Evolutionary conservation across 2,888 invertebrate species (phyloP).

Genomic region (Spilosoma lubricipeda): DNA sequence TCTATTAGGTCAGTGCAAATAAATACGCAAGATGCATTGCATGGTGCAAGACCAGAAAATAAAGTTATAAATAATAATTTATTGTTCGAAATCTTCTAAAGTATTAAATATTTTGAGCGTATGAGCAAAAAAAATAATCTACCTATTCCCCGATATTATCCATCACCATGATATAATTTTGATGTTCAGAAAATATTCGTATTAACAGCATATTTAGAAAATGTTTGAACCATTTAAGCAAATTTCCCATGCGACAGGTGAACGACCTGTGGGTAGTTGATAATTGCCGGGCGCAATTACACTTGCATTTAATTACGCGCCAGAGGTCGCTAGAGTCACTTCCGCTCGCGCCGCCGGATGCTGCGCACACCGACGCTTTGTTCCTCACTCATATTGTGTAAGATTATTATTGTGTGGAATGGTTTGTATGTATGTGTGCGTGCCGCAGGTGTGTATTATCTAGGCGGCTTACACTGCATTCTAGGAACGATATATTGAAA

Average conservation of each 20-base stretch:
- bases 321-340: conserved; percentile 58
- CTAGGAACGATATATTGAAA: no score
- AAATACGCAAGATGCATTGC: no score
- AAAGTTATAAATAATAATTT: no score
- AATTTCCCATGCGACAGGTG: conserved; percentile 35
- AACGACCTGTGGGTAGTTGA: conserved; percentile 34
- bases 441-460: neutral
- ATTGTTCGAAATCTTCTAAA: neutral
- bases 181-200: neutral
- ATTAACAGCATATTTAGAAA: conserved; percentile 1
- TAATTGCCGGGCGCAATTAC: conserved; percentile 56
- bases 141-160: neutral
- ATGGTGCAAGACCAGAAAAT: no score
- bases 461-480: no score
- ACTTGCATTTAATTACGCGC: conserved; percentile 59
- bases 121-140: neutral
- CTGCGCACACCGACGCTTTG: conserved; percentile 55
- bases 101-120: neutral
- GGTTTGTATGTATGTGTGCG: conserved; percentile 16
- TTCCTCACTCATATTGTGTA: conserved; percentile 42
- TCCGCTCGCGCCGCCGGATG: conserved; percentile 61
- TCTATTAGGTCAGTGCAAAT: no score
- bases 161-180: neutral
- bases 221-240: neutral
- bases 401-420: conserved; percentile 15